A percentile compares a stretch with the other conserved stretches of the same genome.
phyloP scores from a whole-genome alignment of 2,888 invertebrate genomes.

The Lepidonotus clava region DNA sequence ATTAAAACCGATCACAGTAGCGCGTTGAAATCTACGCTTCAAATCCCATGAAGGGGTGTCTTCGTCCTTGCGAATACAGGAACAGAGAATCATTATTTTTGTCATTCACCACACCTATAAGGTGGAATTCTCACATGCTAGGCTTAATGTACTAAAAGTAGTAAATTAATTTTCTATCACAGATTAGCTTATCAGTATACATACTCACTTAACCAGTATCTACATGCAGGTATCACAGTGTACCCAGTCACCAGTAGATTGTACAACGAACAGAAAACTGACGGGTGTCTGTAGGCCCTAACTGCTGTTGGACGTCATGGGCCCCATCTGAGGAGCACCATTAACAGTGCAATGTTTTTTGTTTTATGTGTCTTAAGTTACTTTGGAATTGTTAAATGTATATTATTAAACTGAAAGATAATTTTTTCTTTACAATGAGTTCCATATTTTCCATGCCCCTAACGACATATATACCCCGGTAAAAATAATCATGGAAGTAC shows the following conservation, averaged over 20 bases:
- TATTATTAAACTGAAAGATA: no score
- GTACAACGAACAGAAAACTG: neutral
- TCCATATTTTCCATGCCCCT: no score
- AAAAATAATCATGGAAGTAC: no score
- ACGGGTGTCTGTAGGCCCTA: neutral
- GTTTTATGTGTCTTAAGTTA: no score
- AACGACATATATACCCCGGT: no score
- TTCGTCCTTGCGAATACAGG: no score
- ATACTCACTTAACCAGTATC: neutral
- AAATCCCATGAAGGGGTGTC: no score
- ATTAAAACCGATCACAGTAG: no score
- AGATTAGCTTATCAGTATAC: neutral
- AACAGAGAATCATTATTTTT: constrained; percentile 4
- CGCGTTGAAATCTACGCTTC: neutral
- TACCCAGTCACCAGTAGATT: neutral
- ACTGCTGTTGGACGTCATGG: neutral
- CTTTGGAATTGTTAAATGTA: no score
- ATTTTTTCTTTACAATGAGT: no score
- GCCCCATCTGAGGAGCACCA: neutral
- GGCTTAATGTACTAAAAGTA: neutral
- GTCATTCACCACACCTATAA: neutral
- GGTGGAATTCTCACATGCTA: neutral
- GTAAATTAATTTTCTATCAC: neutral
- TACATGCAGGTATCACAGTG: neutral
- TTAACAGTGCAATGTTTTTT: constrained; percentile 12